A percentile compares a stretch with the other conserved stretches of the same genome.
Evolutionary conservation across 2,888 invertebrate species (phyloP).

Genomic region (Athrips mouffetella): DNA sequence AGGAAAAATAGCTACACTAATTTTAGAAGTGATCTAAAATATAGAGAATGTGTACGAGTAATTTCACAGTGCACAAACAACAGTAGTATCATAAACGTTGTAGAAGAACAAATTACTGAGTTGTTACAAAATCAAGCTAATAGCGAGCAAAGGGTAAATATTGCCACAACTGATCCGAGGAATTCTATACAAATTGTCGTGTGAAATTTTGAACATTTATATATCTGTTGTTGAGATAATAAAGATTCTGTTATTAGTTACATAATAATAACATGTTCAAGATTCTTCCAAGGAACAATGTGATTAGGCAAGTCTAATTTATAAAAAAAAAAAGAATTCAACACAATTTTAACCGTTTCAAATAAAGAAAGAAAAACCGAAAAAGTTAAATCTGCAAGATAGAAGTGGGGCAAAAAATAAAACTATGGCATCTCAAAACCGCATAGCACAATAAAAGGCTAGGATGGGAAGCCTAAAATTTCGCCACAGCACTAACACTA

Average conservation of each 20-base stretch:
- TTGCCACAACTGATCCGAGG: conserved; percentile 43
- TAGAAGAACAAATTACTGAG: conserved; percentile 33
- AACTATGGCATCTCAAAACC: background rate
- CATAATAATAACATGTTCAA: no score
- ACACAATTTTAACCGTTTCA: background rate
- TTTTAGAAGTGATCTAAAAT: background rate
- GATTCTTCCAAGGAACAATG: no score
- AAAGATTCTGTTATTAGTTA: no score
- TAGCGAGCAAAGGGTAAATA: conserved; percentile 34
- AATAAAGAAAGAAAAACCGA: no score
- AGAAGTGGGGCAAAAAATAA: no score
- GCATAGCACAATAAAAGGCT: background rate
- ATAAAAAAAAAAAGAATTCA: no score
- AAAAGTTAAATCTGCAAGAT: no score
- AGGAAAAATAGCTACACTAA: no score
- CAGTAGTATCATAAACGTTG: conserved; percentile 3
- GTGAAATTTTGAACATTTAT: conserved; percentile 20
- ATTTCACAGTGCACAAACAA: background rate
- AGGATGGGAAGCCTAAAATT: conserved; percentile 26
- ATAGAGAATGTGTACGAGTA: background rate
- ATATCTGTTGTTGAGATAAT: background rate
- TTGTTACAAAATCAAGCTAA: conserved; percentile 44
- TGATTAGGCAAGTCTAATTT: no score
- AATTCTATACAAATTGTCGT: conserved; percentile 6
- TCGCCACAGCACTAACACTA: conserved; percentile 36